phyloP scores from a whole-genome alignment of 2,888 invertebrate genomes.

The Ornithoptera priamus region DNA sequence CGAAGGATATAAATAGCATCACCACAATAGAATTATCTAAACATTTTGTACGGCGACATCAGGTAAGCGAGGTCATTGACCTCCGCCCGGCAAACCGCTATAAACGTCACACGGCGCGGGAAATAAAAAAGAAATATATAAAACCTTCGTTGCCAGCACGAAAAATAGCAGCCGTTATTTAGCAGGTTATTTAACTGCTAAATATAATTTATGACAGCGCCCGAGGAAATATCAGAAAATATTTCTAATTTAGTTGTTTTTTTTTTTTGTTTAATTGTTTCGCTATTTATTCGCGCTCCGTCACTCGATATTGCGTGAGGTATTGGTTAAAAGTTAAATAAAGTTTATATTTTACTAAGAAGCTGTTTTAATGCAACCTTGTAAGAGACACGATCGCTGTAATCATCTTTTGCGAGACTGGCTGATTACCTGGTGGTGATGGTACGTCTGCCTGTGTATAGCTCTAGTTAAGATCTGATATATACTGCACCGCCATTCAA shows the following conservation, averaged over 20 bases:
- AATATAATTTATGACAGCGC: background rate
- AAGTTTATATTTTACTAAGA: constrained; percentile 30
- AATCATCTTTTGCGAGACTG: no score
- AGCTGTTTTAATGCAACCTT: constrained; percentile 10
- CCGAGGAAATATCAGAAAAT: background rate
- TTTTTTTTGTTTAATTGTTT: constrained; percentile 12
- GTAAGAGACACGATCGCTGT: no score
- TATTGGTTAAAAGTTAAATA: constrained; percentile 22
- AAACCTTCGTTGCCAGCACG: background rate
- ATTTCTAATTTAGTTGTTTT: constrained; percentile 9
- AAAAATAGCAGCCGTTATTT: background rate
- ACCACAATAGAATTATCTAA: no score
- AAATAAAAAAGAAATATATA: background rate
- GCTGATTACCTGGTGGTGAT: no score
- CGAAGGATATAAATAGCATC: no score
- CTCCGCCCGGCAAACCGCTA: no score
- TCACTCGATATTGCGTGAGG: constrained; percentile 6
- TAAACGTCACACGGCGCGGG: no score
- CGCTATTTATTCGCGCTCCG: constrained; percentile 30
- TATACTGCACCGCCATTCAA: no score
- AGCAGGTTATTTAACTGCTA: background rate
- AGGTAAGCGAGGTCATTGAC: no score
- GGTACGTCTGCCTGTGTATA: no score
- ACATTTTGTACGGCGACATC: no score
- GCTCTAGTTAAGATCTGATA: no score